Evolutionary conservation across 2,888 invertebrate genomes (phyloP).

Genomic region (Drosophila stalkeri): DNA sequence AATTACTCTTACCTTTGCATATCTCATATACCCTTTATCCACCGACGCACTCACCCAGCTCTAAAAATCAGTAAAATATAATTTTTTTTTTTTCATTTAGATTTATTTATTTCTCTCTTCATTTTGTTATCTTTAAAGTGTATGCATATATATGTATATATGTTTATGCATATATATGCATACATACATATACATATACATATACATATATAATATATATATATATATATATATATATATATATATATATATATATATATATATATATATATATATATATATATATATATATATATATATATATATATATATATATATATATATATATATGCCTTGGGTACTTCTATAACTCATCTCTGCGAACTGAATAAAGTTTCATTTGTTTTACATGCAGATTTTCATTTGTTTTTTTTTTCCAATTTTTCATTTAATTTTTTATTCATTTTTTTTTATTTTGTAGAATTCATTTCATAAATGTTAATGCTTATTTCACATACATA

Average conservation of each 20-base stretch:
- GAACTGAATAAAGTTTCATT: slow-evolving; percentile 29
- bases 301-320: slow-evolving; percentile 35
- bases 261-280: slow-evolving; percentile 13
- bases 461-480: slow-evolving; percentile 59
- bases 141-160: slow-evolving; percentile 34
- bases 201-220: slow-evolving; percentile 13
- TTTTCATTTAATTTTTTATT: neutral
- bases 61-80: neutral
- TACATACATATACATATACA: slow-evolving; percentile 35
- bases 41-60: neutral
- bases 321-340: slow-evolving; percentile 5
- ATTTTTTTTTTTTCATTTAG: slow-evolving; percentile 60
- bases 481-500: slow-evolving; percentile 60
- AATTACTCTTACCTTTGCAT: too few species aligned
- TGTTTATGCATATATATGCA: slow-evolving; percentile 17
- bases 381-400: slow-evolving; percentile 5
- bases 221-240: slow-evolving; percentile 15
- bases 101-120: slow-evolving; percentile 65
- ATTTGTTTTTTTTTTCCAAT: too few species aligned
- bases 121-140: slow-evolving; percentile 42
- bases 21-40: neutral
- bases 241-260: slow-evolving; percentile 16
- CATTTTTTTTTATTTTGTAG: slow-evolving; percentile 7
- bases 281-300: slow-evolving; percentile 21
- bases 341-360: slow-evolving; percentile 28